Percentiles rank a stretch among this genome's conserved stretches.
Evolutionary conservation across 2,797 vertebrate species (phyloP).

Genomic region (Coluber constrictor): DNA sequence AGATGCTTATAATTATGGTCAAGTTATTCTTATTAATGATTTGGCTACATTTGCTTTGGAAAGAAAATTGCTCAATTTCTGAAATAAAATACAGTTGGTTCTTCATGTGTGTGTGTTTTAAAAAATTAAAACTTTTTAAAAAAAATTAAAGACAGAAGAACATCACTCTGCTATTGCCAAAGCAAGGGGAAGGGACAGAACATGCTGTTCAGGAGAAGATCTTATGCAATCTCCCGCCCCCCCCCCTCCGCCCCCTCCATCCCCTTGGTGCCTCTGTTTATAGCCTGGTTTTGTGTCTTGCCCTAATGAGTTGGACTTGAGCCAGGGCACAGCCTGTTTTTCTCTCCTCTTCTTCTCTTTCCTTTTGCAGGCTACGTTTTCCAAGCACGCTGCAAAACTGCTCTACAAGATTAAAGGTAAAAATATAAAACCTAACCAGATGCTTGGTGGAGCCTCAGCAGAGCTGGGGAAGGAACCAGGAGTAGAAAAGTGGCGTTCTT

Average conservation of each 20-base stretch:
- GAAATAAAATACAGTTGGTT: background rate
- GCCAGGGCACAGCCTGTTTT: conserved; percentile 58
- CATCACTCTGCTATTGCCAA: background rate
- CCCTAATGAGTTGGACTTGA: conserved; percentile 31
- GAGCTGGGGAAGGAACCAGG: background rate
- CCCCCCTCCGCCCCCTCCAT: accelerated
- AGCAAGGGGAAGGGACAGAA: background rate
- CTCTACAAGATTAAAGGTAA: conserved; percentile 36
- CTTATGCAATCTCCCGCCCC: background rate
- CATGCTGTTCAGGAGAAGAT: background rate
- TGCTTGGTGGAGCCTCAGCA: background rate
- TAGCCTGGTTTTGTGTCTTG: conserved; percentile 53
- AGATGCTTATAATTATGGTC: background rate
- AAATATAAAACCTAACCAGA: background rate
- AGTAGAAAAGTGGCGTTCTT: background rate
- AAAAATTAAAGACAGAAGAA: background rate
- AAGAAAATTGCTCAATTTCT: background rate
- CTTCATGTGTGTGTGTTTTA: background rate
- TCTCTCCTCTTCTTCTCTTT: conserved; percentile 17
- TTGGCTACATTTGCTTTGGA: background rate
- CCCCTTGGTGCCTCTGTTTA: conserved; percentile 25
- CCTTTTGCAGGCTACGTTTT: background rate
- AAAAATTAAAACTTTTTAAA: background rate
- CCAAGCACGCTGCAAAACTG: conserved; percentile 6
- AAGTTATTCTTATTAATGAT: background rate